These are phyloP conservation scores for Drosophila merina DNA, from an alignment of 2,888 invertebrate species.

Conservation along the genomic window DNA sequence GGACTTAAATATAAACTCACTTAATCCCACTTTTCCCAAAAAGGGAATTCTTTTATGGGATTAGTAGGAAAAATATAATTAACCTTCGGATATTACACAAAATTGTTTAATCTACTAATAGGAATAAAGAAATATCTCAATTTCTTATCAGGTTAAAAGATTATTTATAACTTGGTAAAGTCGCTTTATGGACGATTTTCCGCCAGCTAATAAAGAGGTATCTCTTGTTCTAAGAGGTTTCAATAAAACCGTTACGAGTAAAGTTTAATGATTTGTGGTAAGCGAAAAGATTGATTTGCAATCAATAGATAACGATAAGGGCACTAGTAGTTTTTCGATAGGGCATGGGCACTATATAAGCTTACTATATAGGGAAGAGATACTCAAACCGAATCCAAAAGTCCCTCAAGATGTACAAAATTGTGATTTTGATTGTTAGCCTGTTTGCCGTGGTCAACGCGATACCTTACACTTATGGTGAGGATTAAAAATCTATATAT, in stretches of 20 bases:
- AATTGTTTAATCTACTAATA: too few relatives aligned
- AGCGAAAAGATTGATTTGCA: neutral
- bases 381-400: slow-evolving; percentile 5
- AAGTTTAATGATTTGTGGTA: slow-evolving; percentile 2
- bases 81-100: too few relatives aligned
- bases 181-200: neutral
- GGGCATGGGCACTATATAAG: slow-evolving; percentile 15
- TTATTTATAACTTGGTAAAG: neutral
- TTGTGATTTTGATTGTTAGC: too few relatives aligned
- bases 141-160: neutral
- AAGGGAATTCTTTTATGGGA: too few relatives aligned
- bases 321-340: slow-evolving; percentile 1
- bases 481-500: too few relatives aligned
- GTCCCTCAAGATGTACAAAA: slow-evolving; percentile 3
- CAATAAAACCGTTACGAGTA: too few relatives aligned
- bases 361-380: neutral
- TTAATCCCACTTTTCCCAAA: too few relatives aligned
- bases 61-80: too few relatives aligned
- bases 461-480: too few relatives aligned
- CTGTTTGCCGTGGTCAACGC: too few relatives aligned
- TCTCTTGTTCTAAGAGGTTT: neutral
- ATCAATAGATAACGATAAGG: slow-evolving; percentile 11
- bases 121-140: too few relatives aligned
- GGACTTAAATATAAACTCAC: too few relatives aligned
- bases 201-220: neutral